phyloP scores from a whole-genome alignment of 2,797 vertebrate species.

The Diplodus puntazzo region DNA sequence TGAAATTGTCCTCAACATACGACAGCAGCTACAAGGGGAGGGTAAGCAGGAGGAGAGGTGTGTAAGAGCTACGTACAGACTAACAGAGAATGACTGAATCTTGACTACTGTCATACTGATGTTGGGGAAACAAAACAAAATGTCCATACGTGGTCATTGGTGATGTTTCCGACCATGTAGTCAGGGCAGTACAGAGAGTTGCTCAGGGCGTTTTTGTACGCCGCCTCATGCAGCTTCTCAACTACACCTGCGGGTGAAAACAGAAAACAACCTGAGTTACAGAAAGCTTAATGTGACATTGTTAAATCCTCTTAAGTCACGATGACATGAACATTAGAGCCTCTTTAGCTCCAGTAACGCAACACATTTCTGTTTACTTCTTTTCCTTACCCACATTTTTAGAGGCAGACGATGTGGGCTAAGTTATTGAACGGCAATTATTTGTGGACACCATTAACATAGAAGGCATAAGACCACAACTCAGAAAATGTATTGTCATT shows the following conservation, averaged over 20 bases:
- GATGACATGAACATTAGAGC: neutral
- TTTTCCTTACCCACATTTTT: too few species aligned
- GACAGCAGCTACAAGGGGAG: conserved; percentile 87
- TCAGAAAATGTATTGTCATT: too few species aligned
- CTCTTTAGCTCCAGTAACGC: neutral
- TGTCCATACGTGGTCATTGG: conserved; percentile 86
- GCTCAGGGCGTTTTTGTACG: conserved; percentile 91
- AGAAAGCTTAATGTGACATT: neutral
- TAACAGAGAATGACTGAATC: neutral
- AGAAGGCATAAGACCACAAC: too few species aligned
- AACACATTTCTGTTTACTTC: neutral
- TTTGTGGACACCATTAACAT: too few species aligned
- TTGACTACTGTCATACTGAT: neutral
- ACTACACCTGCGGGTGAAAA: conserved; percentile 84
- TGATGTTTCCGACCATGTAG: conserved; percentile 88
- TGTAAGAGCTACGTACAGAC: conserved; percentile 26
- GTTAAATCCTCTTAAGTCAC: neutral
- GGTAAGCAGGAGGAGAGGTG: conserved; percentile 31
- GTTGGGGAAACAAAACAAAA: neutral
- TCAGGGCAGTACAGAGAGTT: conserved; percentile 95
- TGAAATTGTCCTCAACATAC: conserved; percentile 92
- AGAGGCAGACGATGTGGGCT: too few species aligned
- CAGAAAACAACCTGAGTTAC: neutral
- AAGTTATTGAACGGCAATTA: too few species aligned
- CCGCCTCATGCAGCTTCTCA: conserved; percentile 93